Percentiles rank a stretch among this genome's conserved stretches.
These are phyloP conservation scores for Cnemophilus loriae DNA, from an alignment of 2,113 vertebrate species.

Conservation along the genomic window DNA sequence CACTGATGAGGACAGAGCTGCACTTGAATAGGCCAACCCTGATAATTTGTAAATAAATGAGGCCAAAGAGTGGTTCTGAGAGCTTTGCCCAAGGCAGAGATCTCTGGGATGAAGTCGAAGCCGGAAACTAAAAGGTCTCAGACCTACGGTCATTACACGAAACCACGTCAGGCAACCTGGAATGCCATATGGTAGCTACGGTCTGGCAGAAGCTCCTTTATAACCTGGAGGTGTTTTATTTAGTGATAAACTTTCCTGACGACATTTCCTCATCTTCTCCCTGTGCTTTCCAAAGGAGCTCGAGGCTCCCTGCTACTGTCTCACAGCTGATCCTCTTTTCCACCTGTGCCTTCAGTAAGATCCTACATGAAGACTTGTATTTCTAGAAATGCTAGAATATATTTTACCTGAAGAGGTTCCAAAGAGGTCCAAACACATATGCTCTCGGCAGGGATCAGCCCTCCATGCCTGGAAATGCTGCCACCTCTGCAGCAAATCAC, in stretches of 20 bases:
- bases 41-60: background rate
- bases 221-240: background rate
- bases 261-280: background rate
- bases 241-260: background rate
- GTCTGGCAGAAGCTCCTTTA: background rate
- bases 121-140: background rate
- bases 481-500: background rate
- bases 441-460: background rate
- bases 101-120: background rate
- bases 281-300: background rate
- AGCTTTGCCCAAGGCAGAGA: background rate
- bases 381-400: background rate
- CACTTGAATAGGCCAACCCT: background rate
- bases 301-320: background rate
- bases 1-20: background rate
- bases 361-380: fast-evolving
- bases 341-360: background rate
- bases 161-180: background rate
- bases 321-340: background rate
- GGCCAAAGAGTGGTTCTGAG: background rate
- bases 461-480: background rate
- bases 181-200: background rate
- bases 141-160: background rate
- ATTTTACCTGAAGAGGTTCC: background rate
- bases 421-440: background rate